Evolutionary conservation across 2,888 invertebrate species (phyloP).

Genomic region (Ichneumoninae sp.): DNA sequence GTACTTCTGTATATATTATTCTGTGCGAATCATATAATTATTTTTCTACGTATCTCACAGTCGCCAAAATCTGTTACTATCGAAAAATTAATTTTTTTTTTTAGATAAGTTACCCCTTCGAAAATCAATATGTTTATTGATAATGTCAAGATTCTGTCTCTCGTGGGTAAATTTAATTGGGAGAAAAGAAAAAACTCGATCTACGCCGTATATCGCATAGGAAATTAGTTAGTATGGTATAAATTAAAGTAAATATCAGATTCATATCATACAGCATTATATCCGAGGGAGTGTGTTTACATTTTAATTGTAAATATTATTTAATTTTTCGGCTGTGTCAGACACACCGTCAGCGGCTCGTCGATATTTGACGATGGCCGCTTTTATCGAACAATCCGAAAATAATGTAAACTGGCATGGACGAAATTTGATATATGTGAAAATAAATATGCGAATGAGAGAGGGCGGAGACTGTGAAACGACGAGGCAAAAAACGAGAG

Average conservation of each 20-base stretch:
- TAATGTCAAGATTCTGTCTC: not conserved
- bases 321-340: not conserved
- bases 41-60: conserved; percentile 24
- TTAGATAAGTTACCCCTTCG: not conserved
- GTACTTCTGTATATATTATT: conserved; percentile 27
- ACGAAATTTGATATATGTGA: not conserved
- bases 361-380: not conserved
- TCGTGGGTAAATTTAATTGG: conserved; percentile 1
- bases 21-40: conserved; percentile 18
- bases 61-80: not conserved
- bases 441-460: conserved; percentile 3
- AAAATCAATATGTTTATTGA: conserved; percentile 10
- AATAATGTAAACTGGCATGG: not conserved
- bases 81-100: not conserved
- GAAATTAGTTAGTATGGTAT: not conserved
- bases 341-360: not conserved
- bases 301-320: conserved; percentile 43
- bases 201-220: not conserved
- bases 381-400: not conserved
- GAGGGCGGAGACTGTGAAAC: not conserved
- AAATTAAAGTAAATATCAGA: conserved; percentile 38
- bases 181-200: not conserved
- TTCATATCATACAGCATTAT: conserved; percentile 45
- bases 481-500: not conserved
- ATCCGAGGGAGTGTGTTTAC: conserved; percentile 13